Base-by-base conservation (phyloP, 2,888 invertebrate species). In the Lasioglossum pauxillum region DNA sequence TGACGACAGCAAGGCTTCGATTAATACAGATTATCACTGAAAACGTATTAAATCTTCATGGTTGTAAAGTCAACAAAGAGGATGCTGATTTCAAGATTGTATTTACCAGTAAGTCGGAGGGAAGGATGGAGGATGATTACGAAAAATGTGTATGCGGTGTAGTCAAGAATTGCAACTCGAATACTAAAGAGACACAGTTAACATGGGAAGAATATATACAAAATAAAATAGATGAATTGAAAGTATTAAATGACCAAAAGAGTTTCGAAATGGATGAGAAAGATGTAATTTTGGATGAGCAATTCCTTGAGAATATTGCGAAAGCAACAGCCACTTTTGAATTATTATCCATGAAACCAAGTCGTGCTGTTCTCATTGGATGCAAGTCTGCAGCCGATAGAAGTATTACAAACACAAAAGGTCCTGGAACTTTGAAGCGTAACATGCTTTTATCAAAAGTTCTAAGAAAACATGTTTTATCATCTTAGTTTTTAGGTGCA, bases 261-360 rank as follows among this genome's bases (percentile, higher is more conserved):
- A 97, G 97, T 94, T 71, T 96, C 0, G 95, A 96, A 86, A 95
- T 96, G 0, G 94, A 96, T 46, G 95, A 96, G 7, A 95, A 96
- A 76, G 89, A 93, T 38, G 95, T 95, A 84, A 96, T 96, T 96
- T 95, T 16, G 8, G 67, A 95, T 75, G 96, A 96, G 69, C 5
- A 44, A 41, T 88, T 87, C n/a, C 95, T 97, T 84, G 91, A 95
- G 23, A 96, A 96, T 83, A 95, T 98, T 3, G 97, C 97, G 2
- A 95, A 96, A 89, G 97, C 97, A 0, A 96, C 97, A 0, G 97
- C 96, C 0, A 96, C 95, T 7, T 97, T 98, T 90, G 98, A 98
- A 93, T 94, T 98, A 85, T 93, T 98, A 14, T 96, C 97, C 91
- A 96, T 96, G 4, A 97, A 97, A 90, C 96, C 97, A 0, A 96